Conservation (phyloP, 2,888 invertebrate species). For the Dryomyza anilis region DNA sequence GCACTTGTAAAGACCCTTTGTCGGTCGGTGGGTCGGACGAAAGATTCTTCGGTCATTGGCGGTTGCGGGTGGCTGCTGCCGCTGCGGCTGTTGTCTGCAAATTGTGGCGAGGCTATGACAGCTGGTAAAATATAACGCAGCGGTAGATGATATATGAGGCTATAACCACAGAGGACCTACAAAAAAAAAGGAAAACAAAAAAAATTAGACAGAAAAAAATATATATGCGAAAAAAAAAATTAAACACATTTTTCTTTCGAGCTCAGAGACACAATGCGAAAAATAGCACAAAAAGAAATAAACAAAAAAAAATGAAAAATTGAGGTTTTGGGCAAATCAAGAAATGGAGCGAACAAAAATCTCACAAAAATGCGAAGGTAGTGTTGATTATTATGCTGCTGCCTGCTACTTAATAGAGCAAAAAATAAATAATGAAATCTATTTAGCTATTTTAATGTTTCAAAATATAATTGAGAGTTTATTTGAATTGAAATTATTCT, state of each 20-base stretch:
- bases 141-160: constrained; percentile 30
- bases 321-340: constrained; percentile 25
- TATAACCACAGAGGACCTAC: constrained; percentile 26
- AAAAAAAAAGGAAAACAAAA: not conserved
- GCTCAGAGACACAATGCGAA: not conserved
- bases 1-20: no score
- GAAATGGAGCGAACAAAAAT: no score
- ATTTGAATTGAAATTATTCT: no score
- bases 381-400: no score
- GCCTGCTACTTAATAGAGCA: no score
- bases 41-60: no score
- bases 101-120: constrained; percentile 28
- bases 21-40: no score
- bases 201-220: not conserved
- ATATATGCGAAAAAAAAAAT: not conserved
- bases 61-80: not conserved
- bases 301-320: constrained; percentile 10
- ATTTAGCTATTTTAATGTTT: no score
- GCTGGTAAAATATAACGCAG: constrained; percentile 30
- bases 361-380: no score
- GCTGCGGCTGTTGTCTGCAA: constrained; percentile 15
- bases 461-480: no score
- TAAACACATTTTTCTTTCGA: constrained; percentile 19
- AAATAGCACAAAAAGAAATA: not conserved
- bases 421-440: no score